phyloP scores from a whole-genome alignment of 2,797 vertebrate species.

The Sebastes oblongus region DNA sequence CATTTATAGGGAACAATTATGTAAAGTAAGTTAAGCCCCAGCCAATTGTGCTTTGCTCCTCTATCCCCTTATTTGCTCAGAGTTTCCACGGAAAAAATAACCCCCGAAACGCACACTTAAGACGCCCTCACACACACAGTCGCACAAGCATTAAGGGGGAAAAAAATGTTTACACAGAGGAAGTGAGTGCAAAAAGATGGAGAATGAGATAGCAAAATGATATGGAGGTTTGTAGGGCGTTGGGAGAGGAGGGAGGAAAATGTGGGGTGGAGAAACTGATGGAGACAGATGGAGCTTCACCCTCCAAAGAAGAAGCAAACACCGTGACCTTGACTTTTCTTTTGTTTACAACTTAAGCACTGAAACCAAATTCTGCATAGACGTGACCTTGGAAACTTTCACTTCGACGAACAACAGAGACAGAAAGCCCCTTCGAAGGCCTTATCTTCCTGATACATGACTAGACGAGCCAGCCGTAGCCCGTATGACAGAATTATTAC shows the following conservation, averaged over 20 bases:
- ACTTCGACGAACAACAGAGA: conserved; percentile 6
- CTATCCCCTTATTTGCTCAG: conserved; percentile 25
- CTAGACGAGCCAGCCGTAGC: conserved; percentile 23
- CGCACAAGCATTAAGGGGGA: neutral
- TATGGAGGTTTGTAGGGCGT: neutral
- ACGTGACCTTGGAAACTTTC: conserved; percentile 41
- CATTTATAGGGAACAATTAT: conserved; percentile 61
- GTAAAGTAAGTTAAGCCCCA: conserved; percentile 54
- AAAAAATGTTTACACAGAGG: neutral
- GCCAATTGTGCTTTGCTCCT: conserved; percentile 38
- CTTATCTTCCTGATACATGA: conserved; percentile 47
- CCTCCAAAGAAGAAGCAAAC: neutral
- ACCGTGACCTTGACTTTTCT: neutral
- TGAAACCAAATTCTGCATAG: neutral
- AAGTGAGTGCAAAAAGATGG: neutral
- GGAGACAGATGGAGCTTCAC: neutral
- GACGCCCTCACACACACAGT: neutral
- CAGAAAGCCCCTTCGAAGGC: conserved; percentile 18
- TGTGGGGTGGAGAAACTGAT: neutral
- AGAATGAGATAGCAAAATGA: neutral
- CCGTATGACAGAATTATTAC: conserved; percentile 54
- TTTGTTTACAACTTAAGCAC: conserved; percentile 26
- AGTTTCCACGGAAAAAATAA: conserved; percentile 24
- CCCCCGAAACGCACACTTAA: neutral
- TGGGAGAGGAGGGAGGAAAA: neutral